phyloP scores from a whole-genome alignment of 2,888 invertebrate genomes.

The Dyspetes luteomarginatus region DNA sequence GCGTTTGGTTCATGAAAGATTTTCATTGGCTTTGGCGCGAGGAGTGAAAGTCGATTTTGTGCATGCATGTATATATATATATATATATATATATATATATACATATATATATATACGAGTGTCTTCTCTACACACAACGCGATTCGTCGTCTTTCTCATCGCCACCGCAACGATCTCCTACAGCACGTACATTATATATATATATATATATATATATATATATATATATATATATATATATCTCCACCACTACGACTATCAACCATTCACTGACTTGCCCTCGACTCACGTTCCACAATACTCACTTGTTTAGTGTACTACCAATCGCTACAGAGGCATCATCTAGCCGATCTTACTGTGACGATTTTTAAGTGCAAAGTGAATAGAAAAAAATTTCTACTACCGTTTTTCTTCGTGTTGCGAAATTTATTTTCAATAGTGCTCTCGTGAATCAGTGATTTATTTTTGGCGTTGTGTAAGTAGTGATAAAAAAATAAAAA shows the following conservation, averaged over 20 bases:
- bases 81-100: background rate
- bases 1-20: slow-evolving; percentile 10
- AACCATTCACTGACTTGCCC: slow-evolving; percentile 66
- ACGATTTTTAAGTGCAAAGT: too few species aligned
- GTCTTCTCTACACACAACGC: slow-evolving; percentile 69
- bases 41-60: slow-evolving; percentile 76
- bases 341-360: slow-evolving; percentile 58
- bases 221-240: too few species aligned
- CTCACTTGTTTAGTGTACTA: slow-evolving; percentile 77
- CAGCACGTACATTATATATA: background rate
- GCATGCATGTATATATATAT: background rate
- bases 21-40: slow-evolving; percentile 47
- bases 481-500: too few species aligned
- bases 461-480: too few species aligned
- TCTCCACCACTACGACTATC: slow-evolving; percentile 65
- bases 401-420: too few species aligned
- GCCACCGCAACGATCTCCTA: slow-evolving; percentile 55
- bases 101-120: slow-evolving; percentile 52
- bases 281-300: slow-evolving; percentile 75
- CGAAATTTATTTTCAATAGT: too few species aligned
- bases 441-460: too few species aligned
- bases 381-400: too few species aligned
- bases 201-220: slow-evolving; percentile 16
- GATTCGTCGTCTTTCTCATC: slow-evolving; percentile 60
- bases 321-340: slow-evolving; percentile 73